Conservation (phyloP, 2,888 invertebrate genomes). For the Thyatira batis region DNA sequence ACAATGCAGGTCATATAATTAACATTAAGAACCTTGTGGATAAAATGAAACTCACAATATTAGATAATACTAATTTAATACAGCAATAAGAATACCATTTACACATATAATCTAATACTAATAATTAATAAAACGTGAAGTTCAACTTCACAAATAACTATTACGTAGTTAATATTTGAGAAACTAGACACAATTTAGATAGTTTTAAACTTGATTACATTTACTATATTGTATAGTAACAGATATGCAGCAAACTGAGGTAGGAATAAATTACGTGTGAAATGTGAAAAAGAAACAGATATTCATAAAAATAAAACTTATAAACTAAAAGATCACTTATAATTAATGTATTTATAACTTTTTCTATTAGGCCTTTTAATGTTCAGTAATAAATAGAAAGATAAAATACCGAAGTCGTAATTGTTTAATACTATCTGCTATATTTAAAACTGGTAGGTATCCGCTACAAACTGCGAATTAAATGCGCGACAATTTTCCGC, state of each 20-base stretch:
- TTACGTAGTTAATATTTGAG: constrained; percentile 26
- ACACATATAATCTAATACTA: constrained; percentile 60
- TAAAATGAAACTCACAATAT: constrained; percentile 42
- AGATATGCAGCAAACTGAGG: constrained; percentile 61
- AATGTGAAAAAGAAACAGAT: constrained; percentile 9
- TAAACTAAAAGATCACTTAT: not conserved
- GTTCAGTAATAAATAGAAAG: constrained; percentile 29
- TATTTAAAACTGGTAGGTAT: constrained; percentile 55
- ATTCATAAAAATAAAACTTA: not conserved
- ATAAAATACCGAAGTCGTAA: constrained; percentile 28
- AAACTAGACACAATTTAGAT: constrained; percentile 37
- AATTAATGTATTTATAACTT: constrained; percentile 3
- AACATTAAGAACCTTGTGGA: no score
- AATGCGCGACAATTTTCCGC: constrained; percentile 70
- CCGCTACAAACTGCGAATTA: constrained; percentile 72
- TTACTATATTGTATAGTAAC: constrained; percentile 32
- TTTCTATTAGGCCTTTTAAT: constrained; percentile 52
- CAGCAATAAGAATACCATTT: constrained; percentile 66
- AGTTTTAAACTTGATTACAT: constrained; percentile 36
- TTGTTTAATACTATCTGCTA: constrained; percentile 45
- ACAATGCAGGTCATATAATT: not conserved
- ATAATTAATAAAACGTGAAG: constrained; percentile 62
- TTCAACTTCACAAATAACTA: constrained; percentile 63
- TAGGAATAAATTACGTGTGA: constrained; percentile 27
- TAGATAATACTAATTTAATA: constrained; percentile 76